Conservation (phyloP, 2,797 vertebrate species). For the Poeciliopsis gracilis region DNA sequence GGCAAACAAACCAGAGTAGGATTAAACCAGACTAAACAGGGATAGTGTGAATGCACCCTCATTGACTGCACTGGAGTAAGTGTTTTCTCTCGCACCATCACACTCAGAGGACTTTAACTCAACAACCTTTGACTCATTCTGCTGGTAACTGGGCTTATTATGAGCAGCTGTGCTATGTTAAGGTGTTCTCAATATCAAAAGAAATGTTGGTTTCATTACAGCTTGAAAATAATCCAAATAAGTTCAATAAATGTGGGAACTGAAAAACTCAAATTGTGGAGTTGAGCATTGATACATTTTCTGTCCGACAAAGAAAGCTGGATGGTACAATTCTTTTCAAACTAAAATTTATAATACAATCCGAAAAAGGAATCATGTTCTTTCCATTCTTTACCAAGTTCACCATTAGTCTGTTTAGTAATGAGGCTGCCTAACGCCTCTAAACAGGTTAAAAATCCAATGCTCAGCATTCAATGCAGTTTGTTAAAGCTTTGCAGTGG, state of each 20-base stretch:
- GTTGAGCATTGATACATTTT: slow-evolving; percentile 15
- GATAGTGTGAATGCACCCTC: no score
- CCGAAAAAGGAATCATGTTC: not conserved
- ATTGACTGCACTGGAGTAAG: slow-evolving; percentile 23
- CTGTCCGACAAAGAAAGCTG: not conserved
- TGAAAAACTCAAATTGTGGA: not conserved
- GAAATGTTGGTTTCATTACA: slow-evolving; percentile 10
- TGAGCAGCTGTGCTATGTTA: slow-evolving; percentile 28
- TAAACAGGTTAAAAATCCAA: not conserved
- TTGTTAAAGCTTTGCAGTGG: slow-evolving; percentile 7
- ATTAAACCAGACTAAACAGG: no score
- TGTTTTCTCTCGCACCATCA: slow-evolving; percentile 36
- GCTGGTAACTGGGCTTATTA: slow-evolving; percentile 47
- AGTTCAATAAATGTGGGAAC: slow-evolving; percentile 2
- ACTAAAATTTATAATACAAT: not conserved
- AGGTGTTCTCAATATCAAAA: slow-evolving; percentile 39
- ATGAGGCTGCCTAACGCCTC: not conserved
- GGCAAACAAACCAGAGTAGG: no score
- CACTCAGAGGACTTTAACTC: slow-evolving; percentile 27
- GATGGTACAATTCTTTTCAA: not conserved
- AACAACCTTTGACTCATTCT: slow-evolving; percentile 37
- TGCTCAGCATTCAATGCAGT: slow-evolving; percentile 28
- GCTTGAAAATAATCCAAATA: slow-evolving; percentile 19
- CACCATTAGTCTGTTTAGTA: not conserved
- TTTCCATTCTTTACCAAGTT: not conserved